phyloP scores from a whole-genome alignment of 2,888 invertebrate species.

The Calameuta pallipes region DNA sequence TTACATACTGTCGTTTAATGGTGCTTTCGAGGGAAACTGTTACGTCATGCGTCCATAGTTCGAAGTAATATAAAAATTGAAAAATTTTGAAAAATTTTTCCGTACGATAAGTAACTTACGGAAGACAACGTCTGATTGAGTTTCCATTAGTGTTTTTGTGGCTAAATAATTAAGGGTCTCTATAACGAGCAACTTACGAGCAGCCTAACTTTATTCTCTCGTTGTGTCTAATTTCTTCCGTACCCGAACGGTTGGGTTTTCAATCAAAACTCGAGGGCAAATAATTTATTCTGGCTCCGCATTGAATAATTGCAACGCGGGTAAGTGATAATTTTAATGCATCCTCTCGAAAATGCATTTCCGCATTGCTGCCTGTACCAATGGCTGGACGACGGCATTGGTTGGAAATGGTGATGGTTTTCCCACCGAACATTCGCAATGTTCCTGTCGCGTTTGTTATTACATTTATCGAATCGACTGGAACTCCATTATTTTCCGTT shows the following conservation, averaged over 20 bases:
- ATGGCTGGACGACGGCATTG: neutral
- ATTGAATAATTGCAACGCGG: neutral
- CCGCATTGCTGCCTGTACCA: neutral
- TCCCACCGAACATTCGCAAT: neutral
- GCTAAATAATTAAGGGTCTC: neutral
- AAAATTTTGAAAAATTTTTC: neutral
- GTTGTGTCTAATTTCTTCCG: neutral
- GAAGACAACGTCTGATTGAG: neutral
- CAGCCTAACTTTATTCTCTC: neutral
- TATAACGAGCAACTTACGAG: neutral
- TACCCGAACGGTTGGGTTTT: neutral
- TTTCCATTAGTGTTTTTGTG: neutral
- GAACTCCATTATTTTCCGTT: neutral
- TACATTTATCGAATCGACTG: neutral
- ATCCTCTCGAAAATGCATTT: neutral
- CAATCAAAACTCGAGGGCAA: neutral
- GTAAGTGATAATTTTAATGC: slow-evolving; percentile 7
- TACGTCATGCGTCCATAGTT: neutral
- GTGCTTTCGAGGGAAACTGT: neutral
- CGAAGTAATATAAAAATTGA: neutral
- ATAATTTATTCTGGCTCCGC: neutral
- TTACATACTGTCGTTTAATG: neutral
- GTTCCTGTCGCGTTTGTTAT: neutral
- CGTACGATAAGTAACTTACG: neutral
- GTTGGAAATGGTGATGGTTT: neutral